These are phyloP conservation scores for Zosterops japonicus DNA, from an alignment of 2,113 vertebrate genomes.

Conservation along the genomic window DNA sequence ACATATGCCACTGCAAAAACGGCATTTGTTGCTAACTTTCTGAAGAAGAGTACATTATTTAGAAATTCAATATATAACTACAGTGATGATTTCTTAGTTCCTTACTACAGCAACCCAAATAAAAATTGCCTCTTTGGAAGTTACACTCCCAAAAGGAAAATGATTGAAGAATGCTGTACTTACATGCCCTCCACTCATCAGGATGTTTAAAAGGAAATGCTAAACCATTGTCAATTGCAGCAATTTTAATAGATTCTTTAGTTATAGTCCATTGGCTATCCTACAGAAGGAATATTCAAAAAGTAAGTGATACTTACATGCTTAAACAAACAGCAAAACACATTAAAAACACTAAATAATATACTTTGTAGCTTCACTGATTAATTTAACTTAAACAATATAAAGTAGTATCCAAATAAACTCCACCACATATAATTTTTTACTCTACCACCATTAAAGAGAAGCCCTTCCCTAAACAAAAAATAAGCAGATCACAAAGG, in stretches of 20 bases:
- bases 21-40: background rate
- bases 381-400: background rate
- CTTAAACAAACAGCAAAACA: background rate
- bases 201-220: constrained; percentile 99
- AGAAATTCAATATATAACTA: background rate
- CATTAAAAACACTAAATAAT: background rate
- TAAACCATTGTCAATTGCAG: constrained; percentile 96
- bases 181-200: constrained; percentile 94
- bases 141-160: background rate
- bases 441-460: background rate
- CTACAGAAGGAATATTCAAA: constrained; percentile 53
- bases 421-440: background rate
- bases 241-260: constrained; percentile 86
- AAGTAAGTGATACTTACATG: background rate
- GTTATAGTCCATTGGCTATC: constrained; percentile 77
- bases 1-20: background rate
- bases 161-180: constrained; percentile 54
- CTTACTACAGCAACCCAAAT: background rate
- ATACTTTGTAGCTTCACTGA: background rate
- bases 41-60: background rate
- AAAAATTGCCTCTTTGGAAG: background rate
- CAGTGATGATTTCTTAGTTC: background rate
- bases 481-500: background rate
- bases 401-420: background rate
- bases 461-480: background rate